Evolutionary conservation across 2,888 invertebrate species (phyloP).

Genomic region (Caenorhabditis sinica): DNA sequence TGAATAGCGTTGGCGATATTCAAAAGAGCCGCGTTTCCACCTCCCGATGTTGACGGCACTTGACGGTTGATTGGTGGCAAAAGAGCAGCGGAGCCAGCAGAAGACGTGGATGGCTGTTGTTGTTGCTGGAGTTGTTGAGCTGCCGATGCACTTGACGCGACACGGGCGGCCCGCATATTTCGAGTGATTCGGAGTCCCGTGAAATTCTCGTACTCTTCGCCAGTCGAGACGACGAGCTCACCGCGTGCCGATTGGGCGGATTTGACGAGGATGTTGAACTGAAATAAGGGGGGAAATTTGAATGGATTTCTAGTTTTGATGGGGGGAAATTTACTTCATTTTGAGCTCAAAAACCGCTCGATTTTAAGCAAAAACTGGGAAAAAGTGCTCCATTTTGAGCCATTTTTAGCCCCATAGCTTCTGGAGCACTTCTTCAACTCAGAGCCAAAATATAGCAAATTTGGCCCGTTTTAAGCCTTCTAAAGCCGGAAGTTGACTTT

Average conservation of each 20-base stretch:
- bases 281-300: slow-evolving; percentile 1
- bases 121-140: no score
- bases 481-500: no score
- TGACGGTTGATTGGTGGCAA: no score
- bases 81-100: background rate
- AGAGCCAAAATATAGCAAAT: no score
- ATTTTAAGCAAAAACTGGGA: background rate
- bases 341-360: background rate
- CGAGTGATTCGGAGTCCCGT: slow-evolving; percentile 13
- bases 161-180: background rate
- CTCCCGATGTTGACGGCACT: no score
- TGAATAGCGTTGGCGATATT: slow-evolving; percentile 3
- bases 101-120: background rate
- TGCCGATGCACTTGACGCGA: background rate
- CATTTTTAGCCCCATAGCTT: no score
- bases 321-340: background rate
- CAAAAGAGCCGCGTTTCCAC: slow-evolving; percentile 12
- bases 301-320: background rate
- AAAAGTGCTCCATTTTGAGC: background rate
- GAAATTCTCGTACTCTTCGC: slow-evolving; percentile 28
- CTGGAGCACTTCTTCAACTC: no score
- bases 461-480: no score
- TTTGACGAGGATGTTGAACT: slow-evolving; percentile 54
- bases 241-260: slow-evolving; percentile 9
- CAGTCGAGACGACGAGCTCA: slow-evolving; percentile 45